Evolutionary conservation across 1,140 invertebrate genomes (phyloP).

Genomic region (Cotesia typhae): DNA sequence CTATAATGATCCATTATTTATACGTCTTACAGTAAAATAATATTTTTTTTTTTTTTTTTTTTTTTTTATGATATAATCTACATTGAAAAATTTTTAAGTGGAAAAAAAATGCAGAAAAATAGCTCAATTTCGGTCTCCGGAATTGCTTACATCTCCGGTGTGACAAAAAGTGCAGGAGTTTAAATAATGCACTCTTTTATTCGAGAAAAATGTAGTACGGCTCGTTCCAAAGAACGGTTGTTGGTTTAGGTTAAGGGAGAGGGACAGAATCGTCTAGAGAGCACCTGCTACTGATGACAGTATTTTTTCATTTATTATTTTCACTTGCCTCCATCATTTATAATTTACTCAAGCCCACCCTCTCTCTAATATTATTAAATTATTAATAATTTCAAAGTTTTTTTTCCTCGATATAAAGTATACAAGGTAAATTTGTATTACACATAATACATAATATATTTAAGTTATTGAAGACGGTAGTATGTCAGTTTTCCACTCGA

Average conservation of each 20-base stretch:
- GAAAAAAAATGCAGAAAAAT: conserved; percentile 51
- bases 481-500: conserved; percentile 17
- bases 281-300: conserved; percentile 22
- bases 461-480: not conserved
- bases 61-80: not conserved
- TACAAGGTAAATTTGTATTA: no score
- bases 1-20: conserved; percentile 62
- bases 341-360: no score
- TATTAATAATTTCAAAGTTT: not conserved
- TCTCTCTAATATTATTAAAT: conserved; percentile 1
- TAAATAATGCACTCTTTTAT: conserved; percentile 46
- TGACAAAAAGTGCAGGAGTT: conserved; percentile 25
- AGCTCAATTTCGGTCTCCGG: conserved; percentile 42
- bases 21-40: conserved; percentile 47
- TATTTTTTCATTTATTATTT: conserved; percentile 28
- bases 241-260: not conserved
- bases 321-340: conserved; percentile 13
- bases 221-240: conserved; percentile 2
- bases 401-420: no score
- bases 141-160: conserved; percentile 38
- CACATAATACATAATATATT: no score
- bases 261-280: conserved; percentile 3
- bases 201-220: conserved; percentile 20
- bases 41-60: conserved; percentile 47
- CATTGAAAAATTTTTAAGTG: conserved; percentile 25